Conservation (phyloP, 2,797 vertebrate species). For the Coluber constrictor region DNA sequence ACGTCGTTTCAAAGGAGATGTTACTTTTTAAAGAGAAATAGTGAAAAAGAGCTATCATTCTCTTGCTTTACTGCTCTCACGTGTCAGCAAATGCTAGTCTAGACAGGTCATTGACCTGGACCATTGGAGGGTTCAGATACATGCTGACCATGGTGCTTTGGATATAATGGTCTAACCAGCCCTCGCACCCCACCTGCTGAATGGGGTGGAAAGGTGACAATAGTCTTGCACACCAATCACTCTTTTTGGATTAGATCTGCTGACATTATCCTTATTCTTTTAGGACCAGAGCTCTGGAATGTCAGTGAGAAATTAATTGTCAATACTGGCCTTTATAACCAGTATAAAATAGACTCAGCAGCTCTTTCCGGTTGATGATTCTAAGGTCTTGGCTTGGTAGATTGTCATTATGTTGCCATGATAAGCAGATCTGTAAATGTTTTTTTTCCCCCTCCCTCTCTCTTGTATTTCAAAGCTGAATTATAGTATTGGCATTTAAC, state of each 20-base stretch:
- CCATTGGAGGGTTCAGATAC: background rate
- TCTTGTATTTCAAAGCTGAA: slow-evolving; percentile 31
- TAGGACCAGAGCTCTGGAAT: background rate
- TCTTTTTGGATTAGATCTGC: background rate
- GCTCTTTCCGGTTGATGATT: slow-evolving; percentile 29
- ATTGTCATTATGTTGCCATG: background rate
- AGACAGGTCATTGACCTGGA: background rate
- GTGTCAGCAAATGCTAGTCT: background rate
- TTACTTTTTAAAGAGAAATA: background rate
- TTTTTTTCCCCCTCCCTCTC: background rate
- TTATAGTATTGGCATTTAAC: slow-evolving; percentile 50
- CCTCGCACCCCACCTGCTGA: background rate
- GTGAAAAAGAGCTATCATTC: background rate
- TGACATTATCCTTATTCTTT: background rate
- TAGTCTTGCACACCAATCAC: background rate
- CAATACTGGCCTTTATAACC: background rate
- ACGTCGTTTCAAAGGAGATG: background rate
- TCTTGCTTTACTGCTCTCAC: background rate
- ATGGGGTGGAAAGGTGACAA: background rate
- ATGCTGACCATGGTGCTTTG: background rate
- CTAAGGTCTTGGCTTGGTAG: background rate
- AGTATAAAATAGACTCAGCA: accelerated
- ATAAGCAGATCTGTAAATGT: background rate
- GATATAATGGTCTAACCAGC: background rate
- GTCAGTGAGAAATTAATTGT: background rate